Base-by-base conservation (phyloP, 2,888 invertebrate genomes). In the Bembecia ichneumoniformis region DNA sequence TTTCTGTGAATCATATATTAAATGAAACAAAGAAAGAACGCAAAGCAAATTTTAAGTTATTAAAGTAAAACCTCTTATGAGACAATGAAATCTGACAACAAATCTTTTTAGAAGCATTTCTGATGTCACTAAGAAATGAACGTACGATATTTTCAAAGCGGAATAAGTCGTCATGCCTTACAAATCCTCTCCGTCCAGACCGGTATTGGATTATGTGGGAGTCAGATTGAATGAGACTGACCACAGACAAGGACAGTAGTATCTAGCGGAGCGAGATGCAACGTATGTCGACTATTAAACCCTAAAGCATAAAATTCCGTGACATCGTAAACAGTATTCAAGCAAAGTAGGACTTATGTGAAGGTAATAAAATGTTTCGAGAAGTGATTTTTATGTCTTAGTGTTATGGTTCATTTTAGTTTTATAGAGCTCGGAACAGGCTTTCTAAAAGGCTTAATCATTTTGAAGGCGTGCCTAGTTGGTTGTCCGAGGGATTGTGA, bases 381-480 rank as follows among this genome's bases (percentile, higher is more conserved):
- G 64, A 61, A 59, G 52, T 58, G n/a, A 49, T 48, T 56, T 62
- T 54, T 68, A 57, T 16, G 11, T 0, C 0, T 0, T 0, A 34
- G 40, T 14, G 40, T 40, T 40, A 40, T 40, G 40, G 40, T 40
- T 13, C 44, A 44, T 28, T 62, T 66, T 76, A 3, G 14, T 14
- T 14, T 55, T 56, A 16, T 10, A 3, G 3, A 7, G 9, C 52
- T 28, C 28, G 44, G 50, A 48, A 59, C 60, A 62, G 55, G 58
- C 58, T 58, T 61, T 63, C 58, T 58, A 74, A 77, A 77, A 77
- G 74, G 80, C 74, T 82, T 83, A 83, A 76, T 77, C 74, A 83
- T 82, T 82, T 83, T 67, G 73, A 77, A 81, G 77, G 79, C 86
- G 84, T 87, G 84, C 81, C 74, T 79, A 77, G 82, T 81, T 84